phyloP scores from a whole-genome alignment of 2,888 invertebrate species.

The Stegophylla sp. region DNA sequence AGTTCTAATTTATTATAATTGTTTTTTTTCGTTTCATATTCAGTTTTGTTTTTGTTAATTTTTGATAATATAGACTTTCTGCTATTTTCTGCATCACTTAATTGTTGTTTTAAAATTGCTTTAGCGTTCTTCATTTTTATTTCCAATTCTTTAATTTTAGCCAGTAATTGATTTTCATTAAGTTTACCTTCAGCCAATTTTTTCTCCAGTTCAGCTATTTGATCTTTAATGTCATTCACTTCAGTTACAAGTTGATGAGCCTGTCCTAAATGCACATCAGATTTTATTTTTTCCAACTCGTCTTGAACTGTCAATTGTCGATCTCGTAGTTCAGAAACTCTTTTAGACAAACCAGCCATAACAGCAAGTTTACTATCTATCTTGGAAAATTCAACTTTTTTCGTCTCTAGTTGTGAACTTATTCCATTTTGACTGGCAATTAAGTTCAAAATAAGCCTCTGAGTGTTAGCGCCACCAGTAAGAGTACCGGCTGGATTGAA shows the following conservation, averaged over 20 bases:
- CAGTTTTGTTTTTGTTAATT: conserved; percentile 32
- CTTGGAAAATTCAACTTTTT: conserved; percentile 17
- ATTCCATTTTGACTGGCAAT: conserved; percentile 40
- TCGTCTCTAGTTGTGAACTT: conserved; percentile 1
- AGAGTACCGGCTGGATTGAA: conserved; percentile 86
- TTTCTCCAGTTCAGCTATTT: conserved; percentile 48
- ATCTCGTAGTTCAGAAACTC: conserved; percentile 27
- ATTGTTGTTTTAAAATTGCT: conserved; percentile 47
- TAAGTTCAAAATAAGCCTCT: conserved; percentile 35
- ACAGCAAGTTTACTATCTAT: conserved; percentile 24
- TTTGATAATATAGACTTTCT: conserved; percentile 33
- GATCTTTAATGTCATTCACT: conserved; percentile 52
- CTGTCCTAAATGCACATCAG: conserved; percentile 47
- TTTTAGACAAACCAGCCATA: conserved; percentile 19
- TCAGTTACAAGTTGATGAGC: conserved; percentile 58
- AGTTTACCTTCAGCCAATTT: conserved; percentile 39
- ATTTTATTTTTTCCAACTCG: conserved; percentile 33
- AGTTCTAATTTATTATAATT: conserved; percentile 48
- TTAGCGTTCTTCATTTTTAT: conserved; percentile 47
- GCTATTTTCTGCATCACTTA: conserved; percentile 44
- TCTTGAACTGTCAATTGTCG: conserved; percentile 32
- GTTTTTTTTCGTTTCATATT: conserved; percentile 39
- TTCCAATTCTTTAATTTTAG: conserved; percentile 52
- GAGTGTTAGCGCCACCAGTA: conserved; percentile 75
- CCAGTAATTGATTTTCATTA: conserved; percentile 36